A percentile compares a stretch with the other conserved stretches of the same genome.
These are phyloP conservation scores for Gallinago jamesoni DNA, from an alignment of 2,113 vertebrate species.

Conservation along the genomic window DNA sequence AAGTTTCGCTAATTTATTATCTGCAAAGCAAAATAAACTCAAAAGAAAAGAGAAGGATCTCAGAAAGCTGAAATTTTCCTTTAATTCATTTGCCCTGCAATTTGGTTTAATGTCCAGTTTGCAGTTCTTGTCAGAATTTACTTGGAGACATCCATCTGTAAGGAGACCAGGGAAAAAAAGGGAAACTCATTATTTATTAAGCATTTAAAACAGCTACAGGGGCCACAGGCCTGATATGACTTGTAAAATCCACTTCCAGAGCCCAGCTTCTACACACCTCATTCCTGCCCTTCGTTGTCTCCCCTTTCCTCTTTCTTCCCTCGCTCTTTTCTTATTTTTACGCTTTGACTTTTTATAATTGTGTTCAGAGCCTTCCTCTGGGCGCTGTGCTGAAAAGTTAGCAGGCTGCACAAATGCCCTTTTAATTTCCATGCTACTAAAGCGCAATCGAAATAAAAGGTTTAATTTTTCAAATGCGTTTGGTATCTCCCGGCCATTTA, in stretches of 20 bases:
- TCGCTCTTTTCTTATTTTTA: neutral
- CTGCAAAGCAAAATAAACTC: neutral
- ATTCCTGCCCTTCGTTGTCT: neutral
- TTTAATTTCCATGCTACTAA: neutral
- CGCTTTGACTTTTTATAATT: neutral
- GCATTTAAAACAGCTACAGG: rapidly evolving
- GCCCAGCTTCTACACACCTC: neutral
- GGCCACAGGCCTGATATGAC: rapidly evolving
- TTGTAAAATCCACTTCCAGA: neutral
- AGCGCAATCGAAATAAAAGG: neutral
- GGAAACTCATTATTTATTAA: neutral
- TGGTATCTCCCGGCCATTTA: neutral
- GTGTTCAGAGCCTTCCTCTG: neutral
- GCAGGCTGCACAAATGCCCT: neutral
- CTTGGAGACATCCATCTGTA: neutral
- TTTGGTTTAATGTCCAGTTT: neutral
- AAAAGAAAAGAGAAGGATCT: neutral
- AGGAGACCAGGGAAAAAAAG: neutral
- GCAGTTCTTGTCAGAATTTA: neutral
- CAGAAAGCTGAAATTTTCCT: neutral
- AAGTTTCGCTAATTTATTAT: too few species aligned
- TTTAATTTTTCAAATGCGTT: neutral
- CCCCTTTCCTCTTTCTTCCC: too few species aligned
- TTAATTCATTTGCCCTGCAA: neutral
- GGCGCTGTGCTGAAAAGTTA: neutral